Base-by-base conservation (phyloP, 2,888 invertebrate species). In the Glyphotaelius pellucidus region DNA sequence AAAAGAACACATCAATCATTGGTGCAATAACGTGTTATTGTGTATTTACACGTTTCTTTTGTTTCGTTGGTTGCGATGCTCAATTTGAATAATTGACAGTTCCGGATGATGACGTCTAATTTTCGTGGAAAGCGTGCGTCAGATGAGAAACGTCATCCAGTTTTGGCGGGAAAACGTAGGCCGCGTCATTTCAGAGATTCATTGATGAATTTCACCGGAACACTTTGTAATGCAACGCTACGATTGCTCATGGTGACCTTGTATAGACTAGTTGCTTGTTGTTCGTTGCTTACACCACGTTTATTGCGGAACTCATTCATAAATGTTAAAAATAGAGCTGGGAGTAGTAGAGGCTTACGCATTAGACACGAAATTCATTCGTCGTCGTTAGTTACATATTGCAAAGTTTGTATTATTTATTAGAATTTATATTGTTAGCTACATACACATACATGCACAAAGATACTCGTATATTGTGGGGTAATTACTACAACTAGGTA, bases 111-210 rank as follows among this genome's bases (percentile, higher is more conserved):
- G 80, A 80, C 89, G 89, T 35, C 42, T n/a, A 9, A 14, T 89
- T 80, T 89, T 89, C 89, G 32, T n/a, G 38, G 89, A 89, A 89
- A 89, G 80, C 89, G 89, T 89, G 89, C 89, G 89, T 89, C 89
- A 89, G 80, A 38, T 80, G 89, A 5, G 67, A n/a, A 80, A n/a
- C 80, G 88, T 88, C 88, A 88, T 30, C 88, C n/a, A 31, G 30
- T 89, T 80, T 80, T n/a, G 89, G 80, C 80, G 89, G 80, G 80
- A 80, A 89, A 80, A 30, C 31, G 80, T n/a, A 35, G n/a, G 31
- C 30, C 88, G 89, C 38, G 35, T 35, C 79, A 52, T 88, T 14
- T 47, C 89, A 25, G 47, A 32, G 80, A n/a, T 89, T 35, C 89
- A 89, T 89, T 89, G 80, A 89, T 89, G 80, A 38, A 80, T 89